phyloP scores from a whole-genome alignment of 2,888 invertebrate genomes.

The Sisyra terminalis region DNA sequence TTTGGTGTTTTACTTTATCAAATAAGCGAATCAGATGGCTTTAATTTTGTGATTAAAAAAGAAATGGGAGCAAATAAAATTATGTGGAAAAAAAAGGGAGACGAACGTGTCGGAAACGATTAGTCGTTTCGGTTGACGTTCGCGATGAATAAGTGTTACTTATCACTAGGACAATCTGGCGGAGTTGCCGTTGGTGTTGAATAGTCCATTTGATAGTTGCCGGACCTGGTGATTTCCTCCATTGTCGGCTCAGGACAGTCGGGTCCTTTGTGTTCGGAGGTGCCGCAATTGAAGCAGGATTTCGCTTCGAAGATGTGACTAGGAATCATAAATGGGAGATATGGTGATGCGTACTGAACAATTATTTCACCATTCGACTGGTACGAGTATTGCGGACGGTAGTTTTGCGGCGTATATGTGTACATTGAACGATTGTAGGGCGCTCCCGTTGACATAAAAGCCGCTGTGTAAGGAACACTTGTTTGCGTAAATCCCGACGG shows the following conservation, averaged over 20 bases:
- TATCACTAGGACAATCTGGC: slow-evolving; percentile 13
- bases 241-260: slow-evolving; percentile 85
- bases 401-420: slow-evolving; percentile 21
- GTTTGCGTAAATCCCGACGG: background rate
- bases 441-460: slow-evolving; percentile 20
- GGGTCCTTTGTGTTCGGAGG: slow-evolving; percentile 60
- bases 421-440: slow-evolving; percentile 19
- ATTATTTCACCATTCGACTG: slow-evolving; percentile 36
- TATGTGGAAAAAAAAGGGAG: background rate
- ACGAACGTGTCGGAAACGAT: background rate
- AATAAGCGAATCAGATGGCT: slow-evolving; percentile 1
- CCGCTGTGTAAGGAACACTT: slow-evolving; percentile 17
- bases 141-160: slow-evolving; percentile 4
- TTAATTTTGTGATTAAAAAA: background rate
- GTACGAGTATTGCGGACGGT: slow-evolving; percentile 27
- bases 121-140: background rate
- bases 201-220: slow-evolving; percentile 51
- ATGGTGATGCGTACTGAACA: slow-evolving; percentile 22
- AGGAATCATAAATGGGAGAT: slow-evolving; percentile 23
- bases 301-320: slow-evolving; percentile 38
- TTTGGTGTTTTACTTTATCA: background rate
- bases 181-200: slow-evolving; percentile 17
- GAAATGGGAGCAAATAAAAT: background rate
- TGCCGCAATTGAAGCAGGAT: slow-evolving; percentile 89
- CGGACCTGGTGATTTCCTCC: slow-evolving; percentile 74